phyloP scores from a whole-genome alignment of 2,888 invertebrate genomes.

The Calameuta pallipes region DNA sequence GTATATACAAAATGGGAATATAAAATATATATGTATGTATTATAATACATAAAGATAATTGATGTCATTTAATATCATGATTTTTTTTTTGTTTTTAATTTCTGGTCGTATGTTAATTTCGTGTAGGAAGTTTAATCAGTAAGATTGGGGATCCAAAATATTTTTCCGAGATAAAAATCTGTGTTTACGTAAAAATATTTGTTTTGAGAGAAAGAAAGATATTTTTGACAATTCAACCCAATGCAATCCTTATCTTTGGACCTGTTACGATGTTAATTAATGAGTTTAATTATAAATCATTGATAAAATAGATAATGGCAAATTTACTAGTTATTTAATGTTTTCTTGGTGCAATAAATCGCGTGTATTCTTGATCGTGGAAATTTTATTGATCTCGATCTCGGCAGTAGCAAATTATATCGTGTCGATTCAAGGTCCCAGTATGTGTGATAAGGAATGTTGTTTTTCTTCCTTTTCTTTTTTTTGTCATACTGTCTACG shows the following conservation, averaged over 20 bases:
- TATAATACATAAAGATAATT: too few relatives aligned
- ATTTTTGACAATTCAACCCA: background rate
- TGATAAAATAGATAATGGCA: background rate
- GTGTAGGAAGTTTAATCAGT: background rate
- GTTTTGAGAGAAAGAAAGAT: background rate
- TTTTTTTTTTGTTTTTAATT: background rate
- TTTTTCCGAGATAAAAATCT: background rate
- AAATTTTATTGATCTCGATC: background rate
- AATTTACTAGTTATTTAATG: background rate
- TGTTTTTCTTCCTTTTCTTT: background rate
- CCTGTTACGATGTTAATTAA: too few relatives aligned
- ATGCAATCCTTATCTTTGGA: too few relatives aligned
- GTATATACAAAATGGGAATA: background rate
- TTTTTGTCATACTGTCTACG: background rate
- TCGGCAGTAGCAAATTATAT: background rate
- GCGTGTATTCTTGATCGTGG: background rate
- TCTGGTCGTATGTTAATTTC: background rate
- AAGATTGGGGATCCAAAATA: background rate
- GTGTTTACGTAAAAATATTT: background rate
- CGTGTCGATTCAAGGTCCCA: background rate
- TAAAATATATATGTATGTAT: too few relatives aligned
- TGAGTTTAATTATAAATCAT: background rate
- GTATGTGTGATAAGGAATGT: background rate
- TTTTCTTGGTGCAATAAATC: background rate
- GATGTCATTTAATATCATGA: background rate